These are phyloP conservation scores for Tokudaia muenninki DNA, from an alignment of 2,797 vertebrate genomes.

Conservation along the genomic window DNA sequence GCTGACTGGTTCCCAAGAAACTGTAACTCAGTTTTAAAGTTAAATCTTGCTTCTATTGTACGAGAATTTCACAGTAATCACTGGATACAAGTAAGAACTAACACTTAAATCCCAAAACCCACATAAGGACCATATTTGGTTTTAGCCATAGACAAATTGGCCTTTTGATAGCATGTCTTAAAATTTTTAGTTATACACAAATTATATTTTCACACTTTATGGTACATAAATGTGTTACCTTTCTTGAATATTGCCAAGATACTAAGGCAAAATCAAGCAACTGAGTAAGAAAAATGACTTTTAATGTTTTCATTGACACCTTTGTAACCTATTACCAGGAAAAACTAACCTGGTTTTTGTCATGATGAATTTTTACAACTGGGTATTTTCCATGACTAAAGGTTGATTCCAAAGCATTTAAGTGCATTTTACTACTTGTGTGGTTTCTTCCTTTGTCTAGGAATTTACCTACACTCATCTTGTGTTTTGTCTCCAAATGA, in stretches of 20 bases:
- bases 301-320: neutral
- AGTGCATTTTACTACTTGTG: neutral
- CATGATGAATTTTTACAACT: neutral
- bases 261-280: slow-evolving; percentile 30
- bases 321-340: neutral
- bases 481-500: neutral
- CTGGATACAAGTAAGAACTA: slow-evolving; percentile 44
- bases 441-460: neutral
- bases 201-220: slow-evolving; percentile 66
- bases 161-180: slow-evolving; percentile 62
- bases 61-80: slow-evolving; percentile 59
- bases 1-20: slow-evolving; percentile 30
- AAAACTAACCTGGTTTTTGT: neutral
- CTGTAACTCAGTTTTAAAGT: slow-evolving; percentile 29
- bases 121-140: slow-evolving; percentile 20
- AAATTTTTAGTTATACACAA: slow-evolving; percentile 51
- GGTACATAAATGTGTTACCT: slow-evolving; percentile 46
- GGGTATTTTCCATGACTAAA: neutral
- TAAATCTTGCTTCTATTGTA: slow-evolving; percentile 53
- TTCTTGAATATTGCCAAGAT: slow-evolving; percentile 58
- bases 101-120: slow-evolving; percentile 50
- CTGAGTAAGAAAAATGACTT: slow-evolving; percentile 60
- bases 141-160: slow-evolving; percentile 47
- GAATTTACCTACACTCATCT: neutral
- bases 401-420: neutral